phyloP scores from a whole-genome alignment of 1,140 invertebrate species.

The Stenopsyche tienmushanensis region DNA sequence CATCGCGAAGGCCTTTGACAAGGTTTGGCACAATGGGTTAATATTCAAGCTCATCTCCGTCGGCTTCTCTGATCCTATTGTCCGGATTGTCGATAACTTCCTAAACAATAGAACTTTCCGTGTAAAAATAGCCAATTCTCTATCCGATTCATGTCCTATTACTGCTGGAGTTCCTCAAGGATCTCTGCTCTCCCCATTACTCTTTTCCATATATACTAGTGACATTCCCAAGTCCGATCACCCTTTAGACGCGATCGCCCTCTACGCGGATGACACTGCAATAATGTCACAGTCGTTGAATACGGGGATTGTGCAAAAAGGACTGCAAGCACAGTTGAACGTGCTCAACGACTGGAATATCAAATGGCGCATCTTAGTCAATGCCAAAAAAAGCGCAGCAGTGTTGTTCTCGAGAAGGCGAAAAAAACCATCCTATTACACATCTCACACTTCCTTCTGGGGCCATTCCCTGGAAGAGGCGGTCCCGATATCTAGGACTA shows the following conservation, averaged over 20 bases:
- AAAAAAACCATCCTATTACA: background rate
- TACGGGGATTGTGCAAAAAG: no score
- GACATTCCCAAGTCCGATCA: slow-evolving; percentile 36
- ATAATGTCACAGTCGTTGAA: no score
- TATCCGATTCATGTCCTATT: no score
- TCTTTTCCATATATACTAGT: slow-evolving; percentile 38
- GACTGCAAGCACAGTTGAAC: slow-evolving; percentile 36
- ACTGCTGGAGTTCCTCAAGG: slow-evolving; percentile 41
- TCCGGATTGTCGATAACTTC: no score
- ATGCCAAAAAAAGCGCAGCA: slow-evolving; percentile 39
- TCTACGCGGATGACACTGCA: slow-evolving; percentile 44
- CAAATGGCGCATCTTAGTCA: slow-evolving; percentile 43
- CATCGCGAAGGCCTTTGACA: slow-evolving; percentile 46
- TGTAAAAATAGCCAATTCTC: no score
- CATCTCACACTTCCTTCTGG: background rate
- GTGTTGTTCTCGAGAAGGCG: background rate
- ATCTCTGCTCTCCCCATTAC: slow-evolving; percentile 34
- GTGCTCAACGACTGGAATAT: slow-evolving; percentile 33
- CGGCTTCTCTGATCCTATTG: no score
- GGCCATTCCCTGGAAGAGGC: background rate
- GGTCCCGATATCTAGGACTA: background rate
- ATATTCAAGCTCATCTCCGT: no score
- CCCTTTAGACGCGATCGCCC: no score
- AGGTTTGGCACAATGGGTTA: slow-evolving; percentile 42
- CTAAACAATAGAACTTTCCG: no score